Evolutionary conservation across 2,888 invertebrate genomes (phyloP).

Genomic region (Epistrophella euchroma): DNA sequence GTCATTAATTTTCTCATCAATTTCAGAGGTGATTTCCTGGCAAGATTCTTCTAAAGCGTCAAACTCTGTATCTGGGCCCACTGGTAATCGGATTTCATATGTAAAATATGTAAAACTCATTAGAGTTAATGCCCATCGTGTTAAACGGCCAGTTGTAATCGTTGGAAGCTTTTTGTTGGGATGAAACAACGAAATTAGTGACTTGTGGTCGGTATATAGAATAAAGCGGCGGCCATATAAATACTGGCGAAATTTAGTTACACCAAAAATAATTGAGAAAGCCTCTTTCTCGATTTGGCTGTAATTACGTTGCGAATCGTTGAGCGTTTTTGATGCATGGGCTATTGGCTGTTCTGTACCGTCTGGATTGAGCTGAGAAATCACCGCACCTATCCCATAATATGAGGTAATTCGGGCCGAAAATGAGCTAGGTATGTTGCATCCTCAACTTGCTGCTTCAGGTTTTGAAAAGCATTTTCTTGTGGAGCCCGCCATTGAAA

Average conservation of each 20-base stretch:
- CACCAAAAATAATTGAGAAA: conserved; percentile 46
- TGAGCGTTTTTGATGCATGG: conserved; percentile 55
- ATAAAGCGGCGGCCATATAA: conserved; percentile 80
- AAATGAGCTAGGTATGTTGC: conserved; percentile 47
- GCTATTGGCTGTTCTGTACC: conserved; percentile 57
- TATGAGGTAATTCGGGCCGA: conserved; percentile 35
- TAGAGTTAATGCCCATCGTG: conserved; percentile 48
- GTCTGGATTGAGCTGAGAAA: conserved; percentile 53
- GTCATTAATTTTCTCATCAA: neutral
- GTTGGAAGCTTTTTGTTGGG: conserved; percentile 32
- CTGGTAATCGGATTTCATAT: conserved; percentile 42
- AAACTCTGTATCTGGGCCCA: conserved; percentile 28
- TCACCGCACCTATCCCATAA: conserved; percentile 63
- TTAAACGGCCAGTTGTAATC: conserved; percentile 30
- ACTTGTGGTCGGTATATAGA: conserved; percentile 82
- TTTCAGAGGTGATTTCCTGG: conserved; percentile 32
- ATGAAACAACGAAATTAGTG: conserved; percentile 71
- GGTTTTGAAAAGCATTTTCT: conserved; percentile 74
- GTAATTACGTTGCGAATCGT: conserved; percentile 45
- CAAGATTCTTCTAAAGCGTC: conserved; percentile 31
- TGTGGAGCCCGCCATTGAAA: conserved; percentile 77
- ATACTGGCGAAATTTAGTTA: conserved; percentile 79
- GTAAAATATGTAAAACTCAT: conserved; percentile 44
- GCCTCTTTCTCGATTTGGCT: conserved; percentile 72
- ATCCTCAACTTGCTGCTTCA: conserved; percentile 75